phyloP scores from a whole-genome alignment of 2,888 invertebrate species.

The Campaea margaritaria region DNA sequence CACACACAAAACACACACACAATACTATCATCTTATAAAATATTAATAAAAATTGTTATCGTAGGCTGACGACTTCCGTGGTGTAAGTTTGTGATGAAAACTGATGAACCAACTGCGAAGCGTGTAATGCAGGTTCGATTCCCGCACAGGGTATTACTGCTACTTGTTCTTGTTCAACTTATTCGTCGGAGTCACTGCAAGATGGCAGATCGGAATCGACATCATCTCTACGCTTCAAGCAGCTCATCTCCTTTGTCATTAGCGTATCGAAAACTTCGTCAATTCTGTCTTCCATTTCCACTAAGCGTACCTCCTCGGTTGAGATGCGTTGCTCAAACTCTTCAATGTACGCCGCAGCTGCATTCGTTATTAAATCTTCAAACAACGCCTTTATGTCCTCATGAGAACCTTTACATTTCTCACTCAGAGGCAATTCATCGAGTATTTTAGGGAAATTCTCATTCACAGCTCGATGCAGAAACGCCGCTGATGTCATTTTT shows the following conservation, averaged over 20 bases:
- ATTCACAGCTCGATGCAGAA: conserved; percentile 12
- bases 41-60: too few species aligned
- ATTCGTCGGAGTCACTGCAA: conserved; percentile 40
- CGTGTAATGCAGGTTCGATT: too few species aligned
- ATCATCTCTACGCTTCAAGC: not conserved
- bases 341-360: conserved; percentile 2
- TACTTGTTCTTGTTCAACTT: not conserved
- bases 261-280: conserved; percentile 44
- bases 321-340: conserved; percentile 14
- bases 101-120: too few species aligned
- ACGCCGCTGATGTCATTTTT: conserved; percentile 36
- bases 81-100: too few species aligned
- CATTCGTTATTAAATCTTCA: conserved; percentile 2
- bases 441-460: not conserved
- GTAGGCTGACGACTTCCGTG: too few species aligned
- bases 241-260: conserved; percentile 10
- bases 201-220: conserved; percentile 41
- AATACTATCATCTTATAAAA: too few species aligned
- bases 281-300: conserved; percentile 38
- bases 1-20: too few species aligned
- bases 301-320: not conserved
- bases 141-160: too few species aligned
- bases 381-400: not conserved
- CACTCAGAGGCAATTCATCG: not conserved
- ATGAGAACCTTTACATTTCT: not conserved